phyloP scores from a whole-genome alignment of 2,888 invertebrate species.

The Lepidocyrtoides sp. region DNA sequence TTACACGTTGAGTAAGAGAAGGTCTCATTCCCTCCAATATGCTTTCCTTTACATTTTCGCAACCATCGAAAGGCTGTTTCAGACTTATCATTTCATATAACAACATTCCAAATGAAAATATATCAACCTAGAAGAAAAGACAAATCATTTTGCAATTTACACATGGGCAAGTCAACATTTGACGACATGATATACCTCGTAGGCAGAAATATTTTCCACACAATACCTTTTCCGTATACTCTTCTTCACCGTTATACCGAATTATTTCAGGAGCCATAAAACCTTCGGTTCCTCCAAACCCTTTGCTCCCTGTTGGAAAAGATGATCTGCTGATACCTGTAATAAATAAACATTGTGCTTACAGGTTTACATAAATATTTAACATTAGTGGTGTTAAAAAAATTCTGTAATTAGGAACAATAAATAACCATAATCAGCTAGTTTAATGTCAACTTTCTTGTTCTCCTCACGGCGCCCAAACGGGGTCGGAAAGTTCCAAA shows the following conservation, averaged over 20 bases:
- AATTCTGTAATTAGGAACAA: no score
- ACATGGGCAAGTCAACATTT: no score
- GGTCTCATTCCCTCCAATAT: conserved; percentile 98
- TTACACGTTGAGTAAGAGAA: conserved; percentile 93
- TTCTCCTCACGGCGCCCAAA: conserved; percentile 80
- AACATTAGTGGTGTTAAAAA: no score
- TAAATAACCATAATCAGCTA: conserved; percentile 99
- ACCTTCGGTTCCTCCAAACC: conserved; percentile 99
- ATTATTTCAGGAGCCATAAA: conserved; percentile 95
- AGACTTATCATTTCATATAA: conserved; percentile 97
- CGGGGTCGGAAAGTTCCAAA: conserved; percentile 98
- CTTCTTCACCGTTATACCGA: conserved; percentile 98
- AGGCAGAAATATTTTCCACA: no score
- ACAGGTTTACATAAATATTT: conserved; percentile 44
- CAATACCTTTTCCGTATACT: conserved; percentile 97
- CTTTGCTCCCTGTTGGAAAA: conserved; percentile 96
- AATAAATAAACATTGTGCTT: neutral
- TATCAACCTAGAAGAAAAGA: conserved; percentile 90
- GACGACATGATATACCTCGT: no score
- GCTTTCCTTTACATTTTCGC: conserved; percentile 98
- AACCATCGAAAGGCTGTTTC: conserved; percentile 97
- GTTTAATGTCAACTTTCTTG: conserved; percentile 92
- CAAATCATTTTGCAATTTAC: conserved; percentile 29
- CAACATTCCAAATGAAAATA: conserved; percentile 99
- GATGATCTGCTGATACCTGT: conserved; percentile 94